phyloP scores from a whole-genome alignment of 30 jellyfish, hydroid and myxozoan genomes.

The Aurelia sp. region DNA sequence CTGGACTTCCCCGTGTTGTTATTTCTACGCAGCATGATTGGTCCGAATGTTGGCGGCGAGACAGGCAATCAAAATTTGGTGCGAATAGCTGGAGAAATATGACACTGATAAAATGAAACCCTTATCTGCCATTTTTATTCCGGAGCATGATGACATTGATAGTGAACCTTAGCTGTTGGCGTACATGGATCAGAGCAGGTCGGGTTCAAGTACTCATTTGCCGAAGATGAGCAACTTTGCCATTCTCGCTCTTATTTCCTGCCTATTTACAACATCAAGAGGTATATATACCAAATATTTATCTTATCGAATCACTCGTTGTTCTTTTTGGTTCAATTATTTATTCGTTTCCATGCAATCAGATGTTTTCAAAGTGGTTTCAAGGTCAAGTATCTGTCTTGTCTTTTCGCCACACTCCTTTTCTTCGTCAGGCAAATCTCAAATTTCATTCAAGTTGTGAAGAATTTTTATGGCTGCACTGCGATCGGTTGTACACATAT shows the following conservation, averaged over 20 bases:
- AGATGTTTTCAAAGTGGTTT: conserved; percentile 44
- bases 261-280: neutral
- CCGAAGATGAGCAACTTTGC: neutral
- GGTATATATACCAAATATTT: conserved; percentile 1
- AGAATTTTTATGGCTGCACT: too few species aligned
- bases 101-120: too few species aligned
- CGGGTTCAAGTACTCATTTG: conserved; percentile 57
- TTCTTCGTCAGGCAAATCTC: conserved; percentile 29
- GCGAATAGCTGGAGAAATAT: too few species aligned
- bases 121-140: too few species aligned
- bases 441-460: conserved; percentile 9
- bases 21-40: too few species aligned
- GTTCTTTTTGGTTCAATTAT: neutral
- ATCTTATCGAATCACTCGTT: neutral
- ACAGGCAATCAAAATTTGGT: too few species aligned
- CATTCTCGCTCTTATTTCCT: conserved; percentile 19
- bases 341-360: neutral
- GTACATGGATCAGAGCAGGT: conserved; percentile 31
- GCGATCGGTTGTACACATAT: too few species aligned
- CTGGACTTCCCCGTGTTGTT: too few species aligned
- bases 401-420: neutral
- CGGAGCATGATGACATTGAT: conserved; percentile 27
- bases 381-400: conserved; percentile 49
- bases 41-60: too few species aligned
- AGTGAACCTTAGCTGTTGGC: neutral